Evolutionary conservation across 2,113 vertebrate species (phyloP).

Genomic region (Choloepus hoffmanni): DNA sequence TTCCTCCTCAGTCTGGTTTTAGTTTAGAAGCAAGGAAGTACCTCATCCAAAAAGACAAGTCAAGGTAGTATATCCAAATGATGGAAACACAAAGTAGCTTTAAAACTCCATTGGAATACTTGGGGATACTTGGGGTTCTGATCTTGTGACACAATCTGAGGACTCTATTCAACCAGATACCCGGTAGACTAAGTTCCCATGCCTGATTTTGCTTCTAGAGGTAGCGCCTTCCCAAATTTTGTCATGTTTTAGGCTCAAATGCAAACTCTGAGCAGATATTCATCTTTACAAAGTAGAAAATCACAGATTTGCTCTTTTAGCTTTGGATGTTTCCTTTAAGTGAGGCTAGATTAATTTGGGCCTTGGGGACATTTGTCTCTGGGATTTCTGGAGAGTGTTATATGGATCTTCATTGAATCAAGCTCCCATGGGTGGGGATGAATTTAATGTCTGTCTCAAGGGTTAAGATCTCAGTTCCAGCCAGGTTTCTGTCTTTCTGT

Average conservation of each 20-base stretch:
- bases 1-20: slow-evolving; percentile 67
- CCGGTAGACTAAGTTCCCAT: accelerated
- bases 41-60: slow-evolving; percentile 65
- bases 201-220: not conserved
- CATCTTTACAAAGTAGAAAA: slow-evolving; percentile 20
- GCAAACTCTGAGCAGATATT: not conserved
- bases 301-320: slow-evolving; percentile 19
- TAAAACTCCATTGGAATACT: not conserved
- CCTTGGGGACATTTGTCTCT: slow-evolving; percentile 62
- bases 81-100: slow-evolving; percentile 31
- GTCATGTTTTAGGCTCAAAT: not conserved
- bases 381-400: slow-evolving; percentile 63
- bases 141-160: not conserved
- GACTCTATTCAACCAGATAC: not conserved
- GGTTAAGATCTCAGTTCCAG: slow-evolving; percentile 9
- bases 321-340: slow-evolving; percentile 64
- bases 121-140: not conserved
- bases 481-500: slow-evolving; percentile 62
- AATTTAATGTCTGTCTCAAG: slow-evolving; percentile 62
- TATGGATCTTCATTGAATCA: slow-evolving; percentile 54
- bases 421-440: slow-evolving; percentile 46
- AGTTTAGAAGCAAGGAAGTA: slow-evolving; percentile 61
- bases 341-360: slow-evolving; percentile 67
- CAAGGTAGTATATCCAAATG: slow-evolving; percentile 28
- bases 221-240: not conserved